phyloP scores from a whole-genome alignment of 1,140 invertebrate species.

The Linepithema humile region DNA sequence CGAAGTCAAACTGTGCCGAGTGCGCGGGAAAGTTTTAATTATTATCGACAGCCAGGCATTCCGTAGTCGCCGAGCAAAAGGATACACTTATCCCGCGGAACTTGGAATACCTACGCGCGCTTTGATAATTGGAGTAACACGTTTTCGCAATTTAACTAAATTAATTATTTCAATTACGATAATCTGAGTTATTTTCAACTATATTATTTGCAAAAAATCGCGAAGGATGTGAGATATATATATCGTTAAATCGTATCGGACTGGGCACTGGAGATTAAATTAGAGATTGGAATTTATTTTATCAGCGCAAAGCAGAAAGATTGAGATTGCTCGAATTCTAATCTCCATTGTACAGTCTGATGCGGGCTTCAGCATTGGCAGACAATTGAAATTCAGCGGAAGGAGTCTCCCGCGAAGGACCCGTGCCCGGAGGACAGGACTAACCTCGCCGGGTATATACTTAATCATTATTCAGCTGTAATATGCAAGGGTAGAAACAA shows the following conservation, averaged over 20 bases:
- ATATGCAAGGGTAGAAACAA: constrained; percentile 84
- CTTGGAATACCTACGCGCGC: not conserved
- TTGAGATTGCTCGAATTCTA: too few relatives aligned
- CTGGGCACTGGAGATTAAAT: too few relatives aligned
- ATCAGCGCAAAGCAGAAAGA: too few relatives aligned
- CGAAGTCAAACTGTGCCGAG: constrained; percentile 52
- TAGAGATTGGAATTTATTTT: too few relatives aligned
- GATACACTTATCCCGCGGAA: constrained; percentile 30
- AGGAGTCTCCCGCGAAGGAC: constrained; percentile 44
- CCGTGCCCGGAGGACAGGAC: constrained; percentile 76
- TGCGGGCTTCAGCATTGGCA: constrained; percentile 13
- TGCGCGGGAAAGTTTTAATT: constrained; percentile 60
- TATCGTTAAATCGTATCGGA: too few relatives aligned
- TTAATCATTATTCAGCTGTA: constrained; percentile 82
- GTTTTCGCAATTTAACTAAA: not conserved
- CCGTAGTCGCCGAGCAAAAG: constrained; percentile 22
- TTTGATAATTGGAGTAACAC: not conserved
- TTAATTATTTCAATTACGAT: not conserved
- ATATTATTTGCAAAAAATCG: not conserved
- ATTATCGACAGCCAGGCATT: constrained; percentile 26
- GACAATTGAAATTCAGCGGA: constrained; percentile 67
- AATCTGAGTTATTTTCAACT: not conserved
- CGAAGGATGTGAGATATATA: too few relatives aligned
- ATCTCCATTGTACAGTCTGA: too few relatives aligned
- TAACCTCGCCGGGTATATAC: constrained; percentile 76